Evolutionary conservation across 1,140 invertebrate genomes (phyloP).

Genomic region (Dreissena polymorpha): DNA sequence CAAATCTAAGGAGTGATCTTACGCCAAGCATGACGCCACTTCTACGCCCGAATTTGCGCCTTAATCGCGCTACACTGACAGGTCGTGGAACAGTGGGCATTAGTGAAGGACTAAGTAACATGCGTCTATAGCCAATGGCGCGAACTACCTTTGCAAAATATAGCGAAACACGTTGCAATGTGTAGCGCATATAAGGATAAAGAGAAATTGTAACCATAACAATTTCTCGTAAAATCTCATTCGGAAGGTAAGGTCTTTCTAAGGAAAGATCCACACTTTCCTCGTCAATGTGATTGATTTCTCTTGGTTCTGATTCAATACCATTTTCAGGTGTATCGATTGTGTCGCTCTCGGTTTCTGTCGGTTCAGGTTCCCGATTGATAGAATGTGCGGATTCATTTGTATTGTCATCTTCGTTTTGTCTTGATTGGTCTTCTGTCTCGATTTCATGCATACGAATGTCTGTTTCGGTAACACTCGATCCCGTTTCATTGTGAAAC

Average conservation of each 20-base stretch:
- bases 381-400: neutral
- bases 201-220: neutral
- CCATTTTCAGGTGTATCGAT: neutral
- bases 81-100: neutral
- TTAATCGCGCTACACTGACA: neutral
- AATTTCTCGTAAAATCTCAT: neutral
- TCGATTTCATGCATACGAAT: slow-evolving; percentile 1
- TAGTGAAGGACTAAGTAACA: neutral
- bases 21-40: neutral
- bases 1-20: neutral
- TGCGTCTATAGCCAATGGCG: neutral
- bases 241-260: neutral
- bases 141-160: neutral
- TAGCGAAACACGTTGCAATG: neutral
- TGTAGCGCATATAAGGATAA: slow-evolving; percentile 8
- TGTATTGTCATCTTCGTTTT: neutral
- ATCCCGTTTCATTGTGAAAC: neutral
- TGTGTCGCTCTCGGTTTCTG: neutral
- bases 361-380: neutral
- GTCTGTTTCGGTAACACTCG: neutral
- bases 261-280: neutral
- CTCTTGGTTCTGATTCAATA: neutral
- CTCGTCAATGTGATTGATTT: neutral
- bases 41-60: neutral
- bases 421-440: neutral